phyloP scores from a whole-genome alignment of 2,797 vertebrate genomes.

The Taenioides sp. region DNA sequence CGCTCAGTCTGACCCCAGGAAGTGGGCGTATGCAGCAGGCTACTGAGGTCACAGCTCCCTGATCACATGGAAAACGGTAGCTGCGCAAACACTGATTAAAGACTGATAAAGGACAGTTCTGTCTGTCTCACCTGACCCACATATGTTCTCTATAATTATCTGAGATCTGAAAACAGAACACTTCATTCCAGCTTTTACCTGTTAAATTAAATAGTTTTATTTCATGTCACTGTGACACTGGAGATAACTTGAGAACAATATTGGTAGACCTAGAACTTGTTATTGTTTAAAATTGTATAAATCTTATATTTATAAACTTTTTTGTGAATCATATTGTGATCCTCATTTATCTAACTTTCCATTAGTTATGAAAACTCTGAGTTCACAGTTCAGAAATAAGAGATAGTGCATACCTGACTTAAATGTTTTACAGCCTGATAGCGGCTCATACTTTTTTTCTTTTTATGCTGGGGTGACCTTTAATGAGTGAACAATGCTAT shows the following conservation, averaged over 20 bases:
- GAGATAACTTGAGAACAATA: neutral
- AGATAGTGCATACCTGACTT: neutral
- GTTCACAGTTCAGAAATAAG: neutral
- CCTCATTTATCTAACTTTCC: neutral
- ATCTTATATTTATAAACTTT: constrained; percentile 27
- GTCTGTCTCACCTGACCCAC: neutral
- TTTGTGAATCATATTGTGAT: constrained; percentile 33
- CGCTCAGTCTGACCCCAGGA: constrained; percentile 80
- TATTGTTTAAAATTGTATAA: neutral
- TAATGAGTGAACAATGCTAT: constrained; percentile 34
- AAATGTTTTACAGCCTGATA: constrained; percentile 21
- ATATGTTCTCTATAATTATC: constrained; percentile 3
- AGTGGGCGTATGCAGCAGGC: constrained; percentile 75
- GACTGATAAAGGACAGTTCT: neutral
- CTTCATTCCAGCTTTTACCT: neutral
- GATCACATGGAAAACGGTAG: constrained; percentile 2
- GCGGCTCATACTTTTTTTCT: neutral
- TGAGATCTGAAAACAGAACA: constrained; percentile 4
- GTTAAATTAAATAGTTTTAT: constrained; percentile 9
- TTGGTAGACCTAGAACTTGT: neutral
- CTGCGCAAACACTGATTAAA: constrained; percentile 18
- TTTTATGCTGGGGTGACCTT: constrained; percentile 33
- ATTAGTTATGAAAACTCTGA: neutral
- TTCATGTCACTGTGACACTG: neutral
- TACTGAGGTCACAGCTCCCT: constrained; percentile 61